phyloP scores from a whole-genome alignment of 2,888 invertebrate genomes.

The Drosophila fungiperda region DNA sequence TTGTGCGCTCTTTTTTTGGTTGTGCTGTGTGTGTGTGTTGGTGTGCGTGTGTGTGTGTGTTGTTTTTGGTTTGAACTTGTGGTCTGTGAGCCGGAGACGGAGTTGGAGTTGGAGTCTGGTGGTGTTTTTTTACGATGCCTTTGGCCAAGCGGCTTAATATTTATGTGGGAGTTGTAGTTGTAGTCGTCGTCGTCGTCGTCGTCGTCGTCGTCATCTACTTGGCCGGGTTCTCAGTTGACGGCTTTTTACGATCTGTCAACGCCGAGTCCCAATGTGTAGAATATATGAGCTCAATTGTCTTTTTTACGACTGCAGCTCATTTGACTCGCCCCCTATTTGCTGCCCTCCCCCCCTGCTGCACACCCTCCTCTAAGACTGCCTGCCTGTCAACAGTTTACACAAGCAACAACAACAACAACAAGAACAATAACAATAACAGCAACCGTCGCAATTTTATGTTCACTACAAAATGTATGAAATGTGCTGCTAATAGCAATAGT shows the following conservation, averaged over 20 bases:
- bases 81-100: constrained; percentile 29
- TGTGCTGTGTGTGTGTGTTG: constrained; percentile 5
- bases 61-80: constrained; percentile 47
- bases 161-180: constrained; percentile 70
- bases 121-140: constrained; percentile 76
- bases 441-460: constrained; percentile 65
- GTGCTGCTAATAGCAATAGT: constrained; percentile 76
- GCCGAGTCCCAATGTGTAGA: constrained; percentile 74
- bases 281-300: constrained; percentile 82
- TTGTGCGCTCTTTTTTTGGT: constrained; percentile 46
- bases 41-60: constrained; percentile 11
- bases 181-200: constrained; percentile 2
- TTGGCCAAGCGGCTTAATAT: constrained; percentile 70
- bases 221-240: constrained; percentile 74
- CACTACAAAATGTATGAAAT: constrained; percentile 80
- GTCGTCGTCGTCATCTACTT: constrained; percentile 22
- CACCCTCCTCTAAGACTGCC: constrained; percentile 13
- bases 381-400: constrained; percentile 76
- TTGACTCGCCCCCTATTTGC: constrained; percentile 52
- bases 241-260: constrained; percentile 82
- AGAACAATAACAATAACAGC: constrained; percentile 38
- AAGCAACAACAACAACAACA: constrained; percentile 12
- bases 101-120: constrained; percentile 34
- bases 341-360: not conserved
- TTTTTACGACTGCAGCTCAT: constrained; percentile 80